A percentile compares a stretch with the other conserved stretches of the same genome.
Evolutionary conservation across 2,888 invertebrate species (phyloP).

Genomic region (Hirtodrosophila alboralis): DNA sequence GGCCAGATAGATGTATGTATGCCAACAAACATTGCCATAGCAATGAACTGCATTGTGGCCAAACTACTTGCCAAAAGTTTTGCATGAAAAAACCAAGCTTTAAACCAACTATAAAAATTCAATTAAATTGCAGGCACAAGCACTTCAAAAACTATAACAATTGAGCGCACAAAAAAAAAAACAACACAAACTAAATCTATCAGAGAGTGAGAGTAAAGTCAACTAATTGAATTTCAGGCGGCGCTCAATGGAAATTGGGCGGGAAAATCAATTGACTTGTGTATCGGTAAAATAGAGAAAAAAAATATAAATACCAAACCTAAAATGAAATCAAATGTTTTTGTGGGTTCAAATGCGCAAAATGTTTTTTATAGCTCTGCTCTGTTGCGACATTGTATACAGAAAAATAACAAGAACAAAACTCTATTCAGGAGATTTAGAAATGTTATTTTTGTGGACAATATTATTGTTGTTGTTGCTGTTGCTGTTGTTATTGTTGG

Average conservation of each 20-base stretch:
- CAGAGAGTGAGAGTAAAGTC: too few relatives aligned
- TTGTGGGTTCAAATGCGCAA: slow-evolving; percentile 65
- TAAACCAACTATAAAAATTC: slow-evolving; percentile 17
- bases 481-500: slow-evolving; percentile 13
- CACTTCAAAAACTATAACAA: slow-evolving; percentile 42
- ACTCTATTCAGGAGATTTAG: slow-evolving; percentile 35
- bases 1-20: slow-evolving; percentile 1
- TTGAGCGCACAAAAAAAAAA: slow-evolving; percentile 32
- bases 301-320: neutral
- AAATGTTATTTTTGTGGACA: slow-evolving; percentile 18
- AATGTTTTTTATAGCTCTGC: too few relatives aligned
- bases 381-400: slow-evolving; percentile 63
- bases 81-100: slow-evolving; percentile 6
- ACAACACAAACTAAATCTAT: too few relatives aligned
- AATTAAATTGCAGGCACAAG: slow-evolving; percentile 25
- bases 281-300: slow-evolving; percentile 3
- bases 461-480: slow-evolving; percentile 17
- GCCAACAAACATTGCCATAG: slow-evolving; percentile 43
- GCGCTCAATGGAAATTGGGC: slow-evolving; percentile 11
- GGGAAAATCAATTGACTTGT: slow-evolving; percentile 48
- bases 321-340: slow-evolving; percentile 72
- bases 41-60: slow-evolving; percentile 30
- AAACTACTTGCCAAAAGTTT: slow-evolving; percentile 2
- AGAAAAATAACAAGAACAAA: slow-evolving; percentile 20
- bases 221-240: slow-evolving; percentile 65